Evolutionary conservation across 2,888 invertebrate genomes (phyloP), one percentile per base, ranked within the genome.

Genomic region (Elegia similella): DNA sequence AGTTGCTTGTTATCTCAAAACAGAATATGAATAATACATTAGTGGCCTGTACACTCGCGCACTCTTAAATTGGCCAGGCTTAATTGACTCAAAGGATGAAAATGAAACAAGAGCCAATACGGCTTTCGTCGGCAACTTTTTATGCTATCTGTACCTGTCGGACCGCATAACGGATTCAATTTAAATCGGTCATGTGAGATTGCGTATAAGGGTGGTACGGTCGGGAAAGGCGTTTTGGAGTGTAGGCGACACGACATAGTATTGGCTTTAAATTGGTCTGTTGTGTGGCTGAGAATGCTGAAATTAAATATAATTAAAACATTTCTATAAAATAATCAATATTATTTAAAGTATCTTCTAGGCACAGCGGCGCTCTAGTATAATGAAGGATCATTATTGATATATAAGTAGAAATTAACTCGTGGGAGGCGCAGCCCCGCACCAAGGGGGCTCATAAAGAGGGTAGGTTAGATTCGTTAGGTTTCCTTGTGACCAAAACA

Each of bases 21-120:
- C 88, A 86, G 86, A 86, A 84, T 88, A 91, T 91, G 90, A 91
- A 91, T 91, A 90, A 91, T 87, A 86, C 91, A 91, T 90, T 78
- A 88, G 86, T 78, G 76, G 76, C 69, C 82, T 80, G 78, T 83
- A 80, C 80, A 78, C 75, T 69, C 75, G 78, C 68, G 78, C 76
- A 80, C 82, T 82, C 88, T 88, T 86, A 88, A 88, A 88, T 88
- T 84, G 88, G 87, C 84, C 73, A 84, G 80, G 84, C 84, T 90
- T 91, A 91, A 91, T 91, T 90, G 89, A 87, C 87, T 89, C 82
- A 80, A 83, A 87, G 84, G 82, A 82, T 88, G 80, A 83, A 88
- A 90, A 88, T 88, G 87, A 87, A 85, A 77, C 82, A 78, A 69
- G 71, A 70, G 70, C 67, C 62, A 62, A 61, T 50, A 50, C 65